Percentiles rank a stretch among this genome's conserved stretches.
These are phyloP conservation scores for Vidua macroura DNA, from an alignment of 2,113 vertebrate species.

Conservation along the genomic window DNA sequence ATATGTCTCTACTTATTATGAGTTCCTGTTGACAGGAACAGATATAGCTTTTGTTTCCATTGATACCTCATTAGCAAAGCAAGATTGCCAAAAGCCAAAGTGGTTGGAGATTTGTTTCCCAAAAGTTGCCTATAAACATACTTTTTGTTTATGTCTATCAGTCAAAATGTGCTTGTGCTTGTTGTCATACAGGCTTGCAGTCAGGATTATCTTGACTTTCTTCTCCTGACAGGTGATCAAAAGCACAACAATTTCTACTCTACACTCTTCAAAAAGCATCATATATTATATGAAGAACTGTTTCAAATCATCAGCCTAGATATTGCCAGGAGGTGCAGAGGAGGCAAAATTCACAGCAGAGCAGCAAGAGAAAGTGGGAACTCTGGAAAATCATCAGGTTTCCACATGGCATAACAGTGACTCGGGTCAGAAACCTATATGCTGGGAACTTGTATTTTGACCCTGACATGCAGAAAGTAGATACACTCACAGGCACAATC, in stretches of 20 bases:
- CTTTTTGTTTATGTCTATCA: background rate
- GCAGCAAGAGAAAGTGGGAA: background rate
- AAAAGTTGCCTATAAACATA: background rate
- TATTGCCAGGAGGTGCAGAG: background rate
- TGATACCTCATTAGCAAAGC: constrained; percentile 24
- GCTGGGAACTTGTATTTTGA: constrained; percentile 7
- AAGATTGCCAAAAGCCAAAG: constrained; percentile 30
- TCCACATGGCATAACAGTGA: background rate
- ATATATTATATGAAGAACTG: background rate
- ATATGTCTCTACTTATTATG: background rate
- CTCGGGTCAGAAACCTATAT: background rate
- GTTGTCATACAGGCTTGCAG: background rate
- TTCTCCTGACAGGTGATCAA: background rate
- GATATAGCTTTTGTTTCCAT: constrained; percentile 15
- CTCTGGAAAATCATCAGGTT: background rate
- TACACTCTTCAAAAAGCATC: background rate
- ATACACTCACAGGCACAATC: background rate
- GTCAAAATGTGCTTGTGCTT: background rate
- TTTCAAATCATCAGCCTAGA: background rate
- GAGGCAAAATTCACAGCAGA: background rate
- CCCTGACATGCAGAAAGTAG: background rate
- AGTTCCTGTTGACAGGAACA: constrained; percentile 24
- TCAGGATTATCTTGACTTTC: background rate
- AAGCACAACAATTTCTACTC: background rate
- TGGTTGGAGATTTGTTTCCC: background rate